Percentiles rank a stretch among this genome's conserved stretches.
These are phyloP conservation scores for Mycalesis mineus DNA, from an alignment of 2,888 invertebrate species.

Conservation along the genomic window DNA sequence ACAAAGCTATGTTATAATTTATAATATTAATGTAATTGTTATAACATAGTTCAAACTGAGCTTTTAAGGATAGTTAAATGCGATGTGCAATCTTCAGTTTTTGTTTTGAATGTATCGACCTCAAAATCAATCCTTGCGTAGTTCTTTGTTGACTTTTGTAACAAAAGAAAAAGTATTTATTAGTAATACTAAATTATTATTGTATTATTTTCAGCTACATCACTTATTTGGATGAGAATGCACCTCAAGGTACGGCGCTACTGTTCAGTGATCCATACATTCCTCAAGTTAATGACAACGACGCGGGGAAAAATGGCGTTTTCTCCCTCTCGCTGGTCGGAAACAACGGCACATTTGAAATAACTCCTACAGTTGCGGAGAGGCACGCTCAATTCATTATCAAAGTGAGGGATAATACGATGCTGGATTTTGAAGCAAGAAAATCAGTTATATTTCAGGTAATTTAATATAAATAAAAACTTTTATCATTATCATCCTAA, in stretches of 20 bases:
- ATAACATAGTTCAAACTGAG: too few relatives aligned
- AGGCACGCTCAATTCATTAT: constrained; percentile 88
- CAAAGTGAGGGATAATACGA: constrained; percentile 87
- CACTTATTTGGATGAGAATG: constrained; percentile 87
- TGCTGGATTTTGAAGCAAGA: constrained; percentile 91
- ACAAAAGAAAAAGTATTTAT: not conserved
- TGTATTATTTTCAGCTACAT: constrained; percentile 78
- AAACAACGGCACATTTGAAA: constrained; percentile 93
- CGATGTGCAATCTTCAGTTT: too few relatives aligned
- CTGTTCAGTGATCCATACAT: constrained; percentile 84
- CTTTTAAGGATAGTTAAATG: too few relatives aligned
- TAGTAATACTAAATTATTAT: not conserved
- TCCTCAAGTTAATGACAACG: constrained; percentile 85
- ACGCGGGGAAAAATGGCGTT: constrained; percentile 89
- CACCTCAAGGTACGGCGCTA: constrained; percentile 87
- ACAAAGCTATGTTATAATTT: too few relatives aligned
- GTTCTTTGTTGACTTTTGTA: not conserved
- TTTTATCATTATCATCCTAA: too few relatives aligned
- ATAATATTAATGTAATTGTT: too few relatives aligned
- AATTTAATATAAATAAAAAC: constrained; percentile 24
- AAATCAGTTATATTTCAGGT: constrained; percentile 87
- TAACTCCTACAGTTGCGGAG: constrained; percentile 89
- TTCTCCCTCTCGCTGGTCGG: constrained; percentile 87
- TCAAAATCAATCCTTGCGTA: not conserved
- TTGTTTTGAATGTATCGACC: too few relatives aligned